Base-by-base conservation (phyloP, 92 coral and sea anemone genomes). In the Meandrina meandrites region DNA sequence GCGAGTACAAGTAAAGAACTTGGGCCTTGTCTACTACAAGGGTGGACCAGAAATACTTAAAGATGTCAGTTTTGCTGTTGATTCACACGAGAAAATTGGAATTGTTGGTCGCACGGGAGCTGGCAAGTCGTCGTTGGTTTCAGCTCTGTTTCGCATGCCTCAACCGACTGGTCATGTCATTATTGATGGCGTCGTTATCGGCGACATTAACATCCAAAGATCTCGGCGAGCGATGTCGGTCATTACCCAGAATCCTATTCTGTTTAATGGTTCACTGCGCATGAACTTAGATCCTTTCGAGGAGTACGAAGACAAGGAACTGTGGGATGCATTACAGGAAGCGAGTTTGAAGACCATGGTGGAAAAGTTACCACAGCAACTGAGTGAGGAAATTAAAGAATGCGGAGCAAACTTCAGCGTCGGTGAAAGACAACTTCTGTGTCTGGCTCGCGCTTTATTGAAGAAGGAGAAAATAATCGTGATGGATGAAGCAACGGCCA, bases 81-180 rank as follows among this genome's bases (percentile, higher is more conserved):
- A 78, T 82, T 85, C 95, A 19, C 81, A 88, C 47, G 95, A 93
- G 74, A 93, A 95, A 90, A 78, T 95, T 34, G 98, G 96, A 50
- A 91, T 95, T 47, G 95, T 94, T 22, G 98, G 98, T 53, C 79
- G 98, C 79, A 92, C 89, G n/a, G 95, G 95, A 14, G 79, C 96
- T 21, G 98, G 98, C 5, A 93, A 93, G 76, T 87, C 91, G 50
- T 89, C 95, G 4, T 28, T 93, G 19, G 92, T 93, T 19, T 79
- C 88, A 37, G 93, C 95, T 30, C 75, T 93, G 51, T 90, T 93
- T 82, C 91, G 95, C 60, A 93, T 93, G 93, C 95, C 95, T 58
- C 93, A 93, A 72, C 68, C 92, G 17, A 72, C 78, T 57, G 95
- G 95, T 21, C 80, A 88, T 76, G 88, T 93, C n/a, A 45, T 88